Conservation (phyloP, 1,140 invertebrate genomes). For the Microplitis mediator region DNA sequence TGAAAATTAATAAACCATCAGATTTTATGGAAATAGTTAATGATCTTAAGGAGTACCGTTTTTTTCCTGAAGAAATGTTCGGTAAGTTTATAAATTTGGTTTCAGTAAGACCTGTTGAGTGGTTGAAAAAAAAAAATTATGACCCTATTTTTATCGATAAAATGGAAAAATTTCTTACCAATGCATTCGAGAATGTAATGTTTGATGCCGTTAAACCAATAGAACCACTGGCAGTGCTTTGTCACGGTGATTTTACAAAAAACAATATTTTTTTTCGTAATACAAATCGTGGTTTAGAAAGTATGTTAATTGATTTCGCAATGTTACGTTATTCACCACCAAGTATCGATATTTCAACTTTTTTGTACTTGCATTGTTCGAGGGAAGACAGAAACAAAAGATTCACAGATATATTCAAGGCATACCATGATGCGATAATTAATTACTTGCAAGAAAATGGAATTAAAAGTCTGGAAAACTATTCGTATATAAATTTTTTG, state of each 20-base stretch:
- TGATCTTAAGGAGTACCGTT: conserved; percentile 32
- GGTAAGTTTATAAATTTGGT: not conserved
- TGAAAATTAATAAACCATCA: conserved; percentile 42
- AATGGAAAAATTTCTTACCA: conserved; percentile 25
- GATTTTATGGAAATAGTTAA: conserved; percentile 43
- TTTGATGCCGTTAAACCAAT: conserved; percentile 8
- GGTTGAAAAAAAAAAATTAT: conserved; percentile 24
- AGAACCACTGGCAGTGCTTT: conserved; percentile 49
- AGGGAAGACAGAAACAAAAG: conserved; percentile 30
- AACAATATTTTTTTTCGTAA: conserved; percentile 53
- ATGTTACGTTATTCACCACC: conserved; percentile 48
- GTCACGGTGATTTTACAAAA: conserved; percentile 56
- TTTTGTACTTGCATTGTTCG: conserved; percentile 50
- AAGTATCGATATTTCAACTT: conserved; percentile 54
- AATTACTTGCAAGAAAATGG: conserved; percentile 29
- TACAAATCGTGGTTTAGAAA: conserved; percentile 30
- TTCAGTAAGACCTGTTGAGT: conserved; percentile 17
- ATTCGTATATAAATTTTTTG: conserved; percentile 42
- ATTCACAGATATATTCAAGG: conserved; percentile 43
- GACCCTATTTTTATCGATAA: conserved; percentile 38
- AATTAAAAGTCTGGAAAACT: conserved; percentile 32
- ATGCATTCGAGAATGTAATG: conserved; percentile 27
- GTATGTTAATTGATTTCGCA: conserved; percentile 57
- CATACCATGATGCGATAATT: conserved; percentile 45
- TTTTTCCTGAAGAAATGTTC: not conserved